A percentile compares a stretch with the other conserved stretches of the same genome.
Evolutionary conservation across 2,888 invertebrate genomes (phyloP).

Genomic region (Matsumyia berberina): DNA sequence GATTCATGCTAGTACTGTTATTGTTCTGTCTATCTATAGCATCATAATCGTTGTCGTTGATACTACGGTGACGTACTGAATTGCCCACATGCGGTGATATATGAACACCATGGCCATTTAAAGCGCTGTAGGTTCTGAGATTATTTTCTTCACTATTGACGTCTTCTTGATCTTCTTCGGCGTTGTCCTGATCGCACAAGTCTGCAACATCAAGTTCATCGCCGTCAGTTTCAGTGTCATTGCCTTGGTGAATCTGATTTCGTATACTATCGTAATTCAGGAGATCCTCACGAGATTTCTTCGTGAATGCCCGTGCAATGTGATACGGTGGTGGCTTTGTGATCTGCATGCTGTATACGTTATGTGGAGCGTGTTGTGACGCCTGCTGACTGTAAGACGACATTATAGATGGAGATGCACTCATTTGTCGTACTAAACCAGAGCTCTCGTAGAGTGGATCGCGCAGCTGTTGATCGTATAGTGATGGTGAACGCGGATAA

Average conservation of each 20-base stretch:
- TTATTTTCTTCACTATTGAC: neutral
- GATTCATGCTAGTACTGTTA: conserved; percentile 34
- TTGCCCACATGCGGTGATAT: conserved; percentile 5
- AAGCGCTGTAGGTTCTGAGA: neutral
- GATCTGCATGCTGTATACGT: conserved; percentile 36
- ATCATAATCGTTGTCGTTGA: conserved; percentile 55
- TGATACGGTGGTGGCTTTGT: conserved; percentile 91
- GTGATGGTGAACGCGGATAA: conserved; percentile 23
- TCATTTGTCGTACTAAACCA: conserved; percentile 28
- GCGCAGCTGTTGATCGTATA: conserved; percentile 34
- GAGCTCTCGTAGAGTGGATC: conserved; percentile 34
- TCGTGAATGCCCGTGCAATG: conserved; percentile 92
- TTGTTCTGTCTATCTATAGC: conserved; percentile 53
- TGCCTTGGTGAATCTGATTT: conserved; percentile 77
- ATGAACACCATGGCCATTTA: conserved; percentile 31
- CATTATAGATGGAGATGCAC: conserved; percentile 40
- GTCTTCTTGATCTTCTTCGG: neutral
- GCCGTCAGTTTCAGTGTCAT: conserved; percentile 2
- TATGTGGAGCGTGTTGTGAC: conserved; percentile 26
- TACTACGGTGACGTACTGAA: neutral
- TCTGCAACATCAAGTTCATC: neutral
- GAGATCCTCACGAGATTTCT: conserved; percentile 86
- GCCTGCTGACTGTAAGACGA: conserved; percentile 48
- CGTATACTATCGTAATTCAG: conserved; percentile 82
- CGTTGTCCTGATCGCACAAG: neutral